Percentiles rank a stretch among this genome's conserved stretches.
These are phyloP conservation scores for Zelostemma sp. DNA, from an alignment of 1,140 invertebrate species.

Conservation along the genomic window DNA sequence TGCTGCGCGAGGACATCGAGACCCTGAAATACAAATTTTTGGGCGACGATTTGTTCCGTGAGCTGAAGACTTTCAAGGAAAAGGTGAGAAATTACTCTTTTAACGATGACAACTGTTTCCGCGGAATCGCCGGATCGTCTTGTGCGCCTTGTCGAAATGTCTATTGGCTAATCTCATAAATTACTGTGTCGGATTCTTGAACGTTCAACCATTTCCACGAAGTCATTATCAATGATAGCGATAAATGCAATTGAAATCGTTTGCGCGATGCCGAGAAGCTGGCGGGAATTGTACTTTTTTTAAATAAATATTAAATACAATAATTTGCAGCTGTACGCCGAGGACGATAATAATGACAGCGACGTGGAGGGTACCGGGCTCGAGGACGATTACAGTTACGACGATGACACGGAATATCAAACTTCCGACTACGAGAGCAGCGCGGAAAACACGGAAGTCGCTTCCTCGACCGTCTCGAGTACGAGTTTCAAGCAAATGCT, in stretches of 20 bases:
- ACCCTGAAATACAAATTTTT: constrained; percentile 58
- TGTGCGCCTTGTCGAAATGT: too few relatives aligned
- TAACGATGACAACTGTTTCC: too few relatives aligned
- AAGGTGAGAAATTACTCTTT: constrained; percentile 48
- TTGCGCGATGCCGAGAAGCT: constrained; percentile 4
- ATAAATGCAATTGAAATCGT: constrained; percentile 33
- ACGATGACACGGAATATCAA: constrained; percentile 43
- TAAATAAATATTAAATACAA: neutral
- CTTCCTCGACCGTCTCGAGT: constrained; percentile 15
- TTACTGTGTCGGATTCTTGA: too few relatives aligned
- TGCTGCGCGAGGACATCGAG: constrained; percentile 56
- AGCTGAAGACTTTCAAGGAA: constrained; percentile 61
- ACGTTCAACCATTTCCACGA: constrained; percentile 27
- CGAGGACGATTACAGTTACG: constrained; percentile 55
- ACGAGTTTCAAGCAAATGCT: constrained; percentile 44
- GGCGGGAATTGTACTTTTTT: constrained; percentile 8
- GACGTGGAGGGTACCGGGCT: constrained; percentile 37
- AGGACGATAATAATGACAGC: too few relatives aligned
- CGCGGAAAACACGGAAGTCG: neutral
- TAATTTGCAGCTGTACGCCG: constrained; percentile 53
- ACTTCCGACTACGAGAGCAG: neutral
- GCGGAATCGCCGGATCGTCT: too few relatives aligned
- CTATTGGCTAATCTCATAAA: too few relatives aligned
- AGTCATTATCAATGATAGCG: constrained; percentile 13
- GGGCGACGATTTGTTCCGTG: constrained; percentile 57